These are phyloP conservation scores for Tringa solitaria DNA, from an alignment of 2,113 vertebrate species.

Conservation along the genomic window DNA sequence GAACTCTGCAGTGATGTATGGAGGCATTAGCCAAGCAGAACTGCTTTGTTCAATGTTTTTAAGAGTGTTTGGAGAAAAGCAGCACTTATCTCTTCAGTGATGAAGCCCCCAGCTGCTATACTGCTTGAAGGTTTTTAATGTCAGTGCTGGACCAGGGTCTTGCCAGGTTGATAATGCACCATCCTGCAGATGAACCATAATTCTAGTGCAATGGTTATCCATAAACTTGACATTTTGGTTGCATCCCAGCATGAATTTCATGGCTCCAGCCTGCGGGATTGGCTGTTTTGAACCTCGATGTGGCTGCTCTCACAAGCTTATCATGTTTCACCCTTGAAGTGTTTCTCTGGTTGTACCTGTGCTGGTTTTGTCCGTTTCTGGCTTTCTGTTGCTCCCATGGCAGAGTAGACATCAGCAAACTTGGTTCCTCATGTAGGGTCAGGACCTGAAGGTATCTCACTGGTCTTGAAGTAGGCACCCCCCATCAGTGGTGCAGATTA, in stretches of 20 bases:
- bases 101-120: not conserved
- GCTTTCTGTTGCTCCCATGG: not conserved
- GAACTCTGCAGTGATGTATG: not conserved
- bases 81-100: not conserved
- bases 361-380: not conserved
- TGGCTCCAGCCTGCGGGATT: not conserved
- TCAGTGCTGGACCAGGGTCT: not conserved
- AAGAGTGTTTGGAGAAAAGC: not conserved
- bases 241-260: not conserved
- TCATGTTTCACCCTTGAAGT: not conserved
- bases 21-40: not conserved
- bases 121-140: not conserved
- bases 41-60: not conserved
- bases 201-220: not conserved
- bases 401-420: not conserved
- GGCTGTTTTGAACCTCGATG: not conserved
- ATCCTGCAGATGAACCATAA: not conserved
- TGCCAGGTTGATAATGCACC: not conserved
- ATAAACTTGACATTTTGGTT: not conserved
- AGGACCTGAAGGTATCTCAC: not conserved
- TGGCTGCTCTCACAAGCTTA: not conserved
- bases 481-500: not conserved
- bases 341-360: not conserved
- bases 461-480: not conserved
- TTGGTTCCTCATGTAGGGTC: fast-evolving